These are phyloP conservation scores for Xestoiulus laeticollis DNA, from an alignment of 2,888 invertebrate genomes.

Conservation along the genomic window DNA sequence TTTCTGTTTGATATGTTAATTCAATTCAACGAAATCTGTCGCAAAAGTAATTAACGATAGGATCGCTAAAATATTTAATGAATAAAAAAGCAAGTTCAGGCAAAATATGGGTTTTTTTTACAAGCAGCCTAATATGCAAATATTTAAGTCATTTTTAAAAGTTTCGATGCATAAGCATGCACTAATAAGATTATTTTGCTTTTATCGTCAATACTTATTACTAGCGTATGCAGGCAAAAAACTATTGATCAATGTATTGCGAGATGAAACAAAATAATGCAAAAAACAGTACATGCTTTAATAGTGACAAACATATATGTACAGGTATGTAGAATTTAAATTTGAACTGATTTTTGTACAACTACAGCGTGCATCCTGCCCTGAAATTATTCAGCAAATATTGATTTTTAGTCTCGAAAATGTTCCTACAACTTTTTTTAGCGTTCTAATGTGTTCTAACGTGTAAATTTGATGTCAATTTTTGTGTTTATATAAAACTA, in stretches of 20 bases:
- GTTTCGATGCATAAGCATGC: background rate
- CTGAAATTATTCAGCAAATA: no score
- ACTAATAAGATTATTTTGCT: background rate
- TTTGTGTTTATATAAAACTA: no score
- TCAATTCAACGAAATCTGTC: background rate
- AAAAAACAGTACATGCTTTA: background rate
- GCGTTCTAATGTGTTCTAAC: no score
- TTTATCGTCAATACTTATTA: background rate
- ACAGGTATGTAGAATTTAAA: no score
- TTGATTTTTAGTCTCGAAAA: no score
- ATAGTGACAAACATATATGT: background rate
- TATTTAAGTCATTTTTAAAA: background rate
- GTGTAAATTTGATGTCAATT: no score
- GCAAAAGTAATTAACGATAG: slow-evolving; percentile 23
- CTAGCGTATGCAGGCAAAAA: background rate
- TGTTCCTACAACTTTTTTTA: no score
- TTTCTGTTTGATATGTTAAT: slow-evolving; percentile 12
- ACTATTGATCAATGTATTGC: background rate
- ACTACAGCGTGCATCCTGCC: no score
- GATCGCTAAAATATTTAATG: background rate
- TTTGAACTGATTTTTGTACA: no score
- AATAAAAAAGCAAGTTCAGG: background rate
- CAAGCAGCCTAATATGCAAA: background rate
- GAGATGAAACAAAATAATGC: background rate
- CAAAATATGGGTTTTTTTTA: slow-evolving; percentile 9